These are phyloP conservation scores for Morinoia aosen DNA, from an alignment of 2,888 invertebrate species.

Conservation along the genomic window DNA sequence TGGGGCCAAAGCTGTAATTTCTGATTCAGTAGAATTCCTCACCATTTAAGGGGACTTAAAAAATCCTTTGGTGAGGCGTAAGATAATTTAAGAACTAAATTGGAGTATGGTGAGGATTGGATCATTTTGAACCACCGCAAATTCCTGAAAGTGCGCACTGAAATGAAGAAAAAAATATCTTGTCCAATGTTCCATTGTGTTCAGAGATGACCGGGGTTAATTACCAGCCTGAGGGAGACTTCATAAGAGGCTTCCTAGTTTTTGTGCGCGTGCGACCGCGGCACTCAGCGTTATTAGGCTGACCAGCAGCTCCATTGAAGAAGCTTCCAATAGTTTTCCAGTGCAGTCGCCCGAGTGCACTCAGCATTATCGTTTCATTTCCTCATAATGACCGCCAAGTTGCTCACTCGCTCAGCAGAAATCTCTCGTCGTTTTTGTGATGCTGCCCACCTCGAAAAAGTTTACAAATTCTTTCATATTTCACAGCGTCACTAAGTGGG, in stretches of 20 bases:
- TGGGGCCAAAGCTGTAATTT: not conserved
- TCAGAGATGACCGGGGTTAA: not conserved
- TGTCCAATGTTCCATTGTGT: not conserved
- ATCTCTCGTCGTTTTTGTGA: not conserved
- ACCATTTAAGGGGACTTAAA: not conserved
- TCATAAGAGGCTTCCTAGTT: conserved; percentile 13
- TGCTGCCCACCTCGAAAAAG: not conserved
- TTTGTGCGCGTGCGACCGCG: not conserved
- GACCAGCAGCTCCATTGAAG: not conserved
- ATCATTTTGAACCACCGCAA: not conserved
- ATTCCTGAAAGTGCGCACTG: conserved; percentile 3
- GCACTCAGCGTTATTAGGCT: conserved; percentile 13
- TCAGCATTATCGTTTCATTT: not conserved
- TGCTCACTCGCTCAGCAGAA: not conserved
- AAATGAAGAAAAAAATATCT: not conserved
- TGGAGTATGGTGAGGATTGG: not conserved
- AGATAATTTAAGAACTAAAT: not conserved
- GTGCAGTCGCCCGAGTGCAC: not conserved
- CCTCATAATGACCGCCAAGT: not conserved
- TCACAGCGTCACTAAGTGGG: not conserved
- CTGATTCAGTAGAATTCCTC: not conserved
- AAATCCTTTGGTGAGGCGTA: not conserved
- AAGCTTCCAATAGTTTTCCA: conserved; percentile 7
- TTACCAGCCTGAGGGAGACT: not conserved
- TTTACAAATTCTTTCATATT: not conserved